Evolutionary conservation across 2,888 invertebrate species (phyloP).

Genomic region (Lumbricus terrestris): DNA sequence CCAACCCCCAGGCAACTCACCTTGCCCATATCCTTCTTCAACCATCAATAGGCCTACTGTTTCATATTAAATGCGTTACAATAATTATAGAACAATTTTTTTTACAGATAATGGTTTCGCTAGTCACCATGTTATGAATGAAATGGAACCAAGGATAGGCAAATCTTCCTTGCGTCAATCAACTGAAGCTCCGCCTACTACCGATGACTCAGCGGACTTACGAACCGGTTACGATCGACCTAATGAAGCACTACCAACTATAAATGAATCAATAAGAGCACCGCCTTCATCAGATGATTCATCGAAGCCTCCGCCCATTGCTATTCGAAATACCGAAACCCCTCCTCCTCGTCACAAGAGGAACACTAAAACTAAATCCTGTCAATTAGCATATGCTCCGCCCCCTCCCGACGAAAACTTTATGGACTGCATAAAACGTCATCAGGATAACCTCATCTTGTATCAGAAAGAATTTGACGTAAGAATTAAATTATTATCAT

Average conservation of each 20-base stretch:
- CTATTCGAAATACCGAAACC: neutral
- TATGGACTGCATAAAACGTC: neutral
- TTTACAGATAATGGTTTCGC: neutral
- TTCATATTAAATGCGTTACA: neutral
- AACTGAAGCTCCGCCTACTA: neutral
- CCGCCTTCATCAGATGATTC: neutral
- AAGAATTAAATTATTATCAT: too few relatives aligned
- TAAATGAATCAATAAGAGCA: neutral
- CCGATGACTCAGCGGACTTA: neutral
- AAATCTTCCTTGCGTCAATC: neutral
- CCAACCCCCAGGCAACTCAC: too few relatives aligned
- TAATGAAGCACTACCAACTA: neutral
- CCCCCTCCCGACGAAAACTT: neutral
- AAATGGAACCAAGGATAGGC: neutral
- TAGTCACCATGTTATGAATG: neutral
- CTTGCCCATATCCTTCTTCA: too few relatives aligned
- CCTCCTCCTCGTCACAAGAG: neutral
- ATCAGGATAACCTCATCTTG: neutral
- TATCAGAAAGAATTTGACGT: conserved; percentile 15
- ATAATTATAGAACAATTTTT: neutral
- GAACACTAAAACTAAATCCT: neutral
- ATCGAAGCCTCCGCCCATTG: neutral
- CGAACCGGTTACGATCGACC: neutral
- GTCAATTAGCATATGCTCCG: neutral
- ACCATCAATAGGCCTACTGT: neutral